These are phyloP conservation scores for Dasypus novemcinctus DNA, from an alignment of 2,113 vertebrate genomes.

Conservation along the genomic window DNA sequence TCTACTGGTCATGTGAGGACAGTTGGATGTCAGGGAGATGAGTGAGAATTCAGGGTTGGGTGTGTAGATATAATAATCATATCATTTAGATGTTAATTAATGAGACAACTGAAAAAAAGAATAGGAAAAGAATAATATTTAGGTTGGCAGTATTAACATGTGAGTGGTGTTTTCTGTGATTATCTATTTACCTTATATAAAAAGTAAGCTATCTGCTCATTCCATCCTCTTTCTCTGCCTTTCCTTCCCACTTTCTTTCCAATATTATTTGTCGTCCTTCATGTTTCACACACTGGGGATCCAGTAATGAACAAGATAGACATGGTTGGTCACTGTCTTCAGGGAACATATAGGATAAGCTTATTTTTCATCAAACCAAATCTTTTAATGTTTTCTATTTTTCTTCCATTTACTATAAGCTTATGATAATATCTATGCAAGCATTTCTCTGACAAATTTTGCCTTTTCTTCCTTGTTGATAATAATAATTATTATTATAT, in stretches of 20 bases:
- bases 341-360: background rate
- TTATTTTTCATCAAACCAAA: background rate
- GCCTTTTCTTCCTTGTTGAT: background rate
- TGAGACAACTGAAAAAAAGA: conserved; percentile 31
- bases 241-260: background rate
- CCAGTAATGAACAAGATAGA: background rate
- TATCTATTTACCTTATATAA: conserved; percentile 1
- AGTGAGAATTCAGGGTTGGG: conserved; percentile 8
- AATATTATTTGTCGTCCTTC: background rate
- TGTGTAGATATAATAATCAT: conserved; percentile 1
- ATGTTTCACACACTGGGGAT: background rate
- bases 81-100: conserved; percentile 29
- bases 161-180: background rate
- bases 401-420: background rate
- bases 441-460: conserved; percentile 20
- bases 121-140: conserved; percentile 15
- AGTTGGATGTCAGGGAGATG: conserved; percentile 14
- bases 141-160: background rate
- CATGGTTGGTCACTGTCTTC: background rate
- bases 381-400: conserved; percentile 22
- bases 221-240: background rate
- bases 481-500: conserved; percentile 23
- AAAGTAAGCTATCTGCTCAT: background rate
- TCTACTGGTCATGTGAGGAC: background rate
- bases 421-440: background rate